Percentiles rank a stretch among this genome's conserved stretches.
These are phyloP conservation scores for Indicator indicator DNA, from an alignment of 2,113 vertebrate genomes.

Conservation along the genomic window DNA sequence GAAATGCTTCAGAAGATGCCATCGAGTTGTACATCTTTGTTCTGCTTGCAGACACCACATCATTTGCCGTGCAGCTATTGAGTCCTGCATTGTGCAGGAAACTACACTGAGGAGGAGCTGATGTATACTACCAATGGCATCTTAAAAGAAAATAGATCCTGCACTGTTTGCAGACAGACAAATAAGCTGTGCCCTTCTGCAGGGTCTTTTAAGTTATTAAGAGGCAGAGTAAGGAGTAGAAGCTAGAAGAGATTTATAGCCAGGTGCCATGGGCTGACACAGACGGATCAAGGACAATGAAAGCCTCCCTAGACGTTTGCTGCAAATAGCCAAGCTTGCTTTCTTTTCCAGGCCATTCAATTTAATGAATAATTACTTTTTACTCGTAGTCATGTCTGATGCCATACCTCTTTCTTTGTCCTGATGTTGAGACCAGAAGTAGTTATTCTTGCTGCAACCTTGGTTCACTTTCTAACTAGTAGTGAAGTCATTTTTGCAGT, in stretches of 20 bases:
- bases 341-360: conserved; percentile 27
- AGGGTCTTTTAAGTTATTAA: not conserved
- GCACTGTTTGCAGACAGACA: not conserved
- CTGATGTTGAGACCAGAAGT: not conserved
- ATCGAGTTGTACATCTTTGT: not conserved
- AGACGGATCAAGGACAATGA: not conserved
- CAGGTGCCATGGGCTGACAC: not conserved
- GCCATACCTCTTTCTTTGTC: not conserved
- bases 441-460: not conserved
- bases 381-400: not conserved
- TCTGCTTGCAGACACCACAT: not conserved
- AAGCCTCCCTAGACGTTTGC: not conserved
- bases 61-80: not conserved
- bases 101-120: not conserved
- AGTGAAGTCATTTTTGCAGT: not conserved
- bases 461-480: not conserved
- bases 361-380: conserved; percentile 29
- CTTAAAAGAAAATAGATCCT: not conserved
- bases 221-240: not conserved
- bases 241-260: conserved; percentile 10
- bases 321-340: conserved; percentile 10
- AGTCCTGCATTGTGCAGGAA: not conserved
- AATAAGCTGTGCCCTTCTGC: not conserved
- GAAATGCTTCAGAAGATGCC: not conserved
- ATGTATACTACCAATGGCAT: not conserved